Percentiles rank a stretch among this genome's conserved stretches.
Conservation (phyloP, 2,888 invertebrate genomes). For the Catocala nupta region DNA sequence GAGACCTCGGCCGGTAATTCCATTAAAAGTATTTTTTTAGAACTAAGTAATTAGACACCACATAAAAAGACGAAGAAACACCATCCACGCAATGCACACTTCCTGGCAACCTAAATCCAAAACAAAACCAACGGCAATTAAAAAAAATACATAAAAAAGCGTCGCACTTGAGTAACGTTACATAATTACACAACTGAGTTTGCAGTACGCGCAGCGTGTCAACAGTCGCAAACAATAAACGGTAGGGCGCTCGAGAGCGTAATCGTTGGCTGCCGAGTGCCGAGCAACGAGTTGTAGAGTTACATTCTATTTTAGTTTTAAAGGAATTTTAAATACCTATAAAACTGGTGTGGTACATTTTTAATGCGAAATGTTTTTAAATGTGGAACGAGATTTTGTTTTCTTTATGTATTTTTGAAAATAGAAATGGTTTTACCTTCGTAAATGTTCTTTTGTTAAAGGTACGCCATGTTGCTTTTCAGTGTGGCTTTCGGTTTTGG, state of each 20-base stretch:
- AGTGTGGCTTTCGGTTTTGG: too few relatives aligned
- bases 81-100: conserved; percentile 5
- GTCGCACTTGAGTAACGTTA: conserved; percentile 47
- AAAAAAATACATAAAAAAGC: conserved; percentile 44
- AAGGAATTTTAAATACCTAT: conserved; percentile 26
- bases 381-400: not conserved
- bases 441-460: too few relatives aligned
- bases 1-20: too few relatives aligned
- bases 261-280: conserved; percentile 43
- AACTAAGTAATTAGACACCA: not conserved
- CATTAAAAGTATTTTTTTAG: too few relatives aligned
- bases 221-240: conserved; percentile 54
- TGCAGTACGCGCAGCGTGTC: conserved; percentile 43
- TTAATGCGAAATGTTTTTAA: not conserved
- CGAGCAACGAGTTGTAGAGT: conserved; percentile 24
- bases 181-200: conserved; percentile 53
- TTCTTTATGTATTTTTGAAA: too few relatives aligned
- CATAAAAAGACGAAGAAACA: conserved; percentile 16
- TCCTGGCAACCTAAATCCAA: conserved; percentile 43
- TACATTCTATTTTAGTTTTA: conserved; percentile 37
- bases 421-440: too few relatives aligned
- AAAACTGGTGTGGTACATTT: conserved; percentile 13
- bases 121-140: conserved; percentile 48
- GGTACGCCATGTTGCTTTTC: too few relatives aligned
- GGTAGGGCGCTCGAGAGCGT: conserved; percentile 47